Conservation (phyloP, 1,140 invertebrate genomes). For the Homalodisca vitripennis region DNA sequence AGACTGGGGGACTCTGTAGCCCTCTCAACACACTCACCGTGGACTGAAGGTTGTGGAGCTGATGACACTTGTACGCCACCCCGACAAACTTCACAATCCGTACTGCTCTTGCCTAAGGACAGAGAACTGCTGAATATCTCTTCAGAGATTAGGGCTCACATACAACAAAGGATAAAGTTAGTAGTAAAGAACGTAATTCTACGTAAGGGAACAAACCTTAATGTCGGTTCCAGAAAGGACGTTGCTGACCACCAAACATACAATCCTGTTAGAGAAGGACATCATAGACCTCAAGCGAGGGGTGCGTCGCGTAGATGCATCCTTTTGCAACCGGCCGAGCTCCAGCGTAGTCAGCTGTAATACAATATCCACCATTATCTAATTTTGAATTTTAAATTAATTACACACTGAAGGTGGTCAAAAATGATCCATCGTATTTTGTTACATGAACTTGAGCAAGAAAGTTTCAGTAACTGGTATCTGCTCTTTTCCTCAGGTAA, state of each 20-base stretch:
- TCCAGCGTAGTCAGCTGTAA: background rate
- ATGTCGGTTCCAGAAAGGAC: background rate
- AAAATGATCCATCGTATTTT: too few relatives aligned
- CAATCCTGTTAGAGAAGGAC: background rate
- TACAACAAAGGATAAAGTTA: background rate
- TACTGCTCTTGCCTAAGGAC: slow-evolving; percentile 50
- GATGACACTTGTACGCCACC: slow-evolving; percentile 53
- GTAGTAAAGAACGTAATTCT: background rate
- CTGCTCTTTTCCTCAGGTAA: too few relatives aligned
- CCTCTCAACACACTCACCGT: slow-evolving; percentile 54
- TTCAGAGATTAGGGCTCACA: background rate
- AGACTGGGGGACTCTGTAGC: slow-evolving; percentile 54
- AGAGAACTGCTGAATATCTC: slow-evolving; percentile 29
- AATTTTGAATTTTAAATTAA: too few relatives aligned
- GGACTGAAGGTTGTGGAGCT: slow-evolving; percentile 55
- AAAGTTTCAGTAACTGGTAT: too few relatives aligned
- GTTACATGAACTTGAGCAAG: too few relatives aligned
- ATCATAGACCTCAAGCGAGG: background rate
- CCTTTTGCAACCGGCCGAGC: background rate
- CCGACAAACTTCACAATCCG: slow-evolving; percentile 55
- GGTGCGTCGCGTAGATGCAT: background rate
- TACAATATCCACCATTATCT: too few relatives aligned
- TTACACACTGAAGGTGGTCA: too few relatives aligned
- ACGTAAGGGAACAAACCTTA: background rate
- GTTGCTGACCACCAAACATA: background rate